Evolutionary conservation across 2,797 vertebrate species (phyloP).

Genomic region (Tapera naevia): DNA sequence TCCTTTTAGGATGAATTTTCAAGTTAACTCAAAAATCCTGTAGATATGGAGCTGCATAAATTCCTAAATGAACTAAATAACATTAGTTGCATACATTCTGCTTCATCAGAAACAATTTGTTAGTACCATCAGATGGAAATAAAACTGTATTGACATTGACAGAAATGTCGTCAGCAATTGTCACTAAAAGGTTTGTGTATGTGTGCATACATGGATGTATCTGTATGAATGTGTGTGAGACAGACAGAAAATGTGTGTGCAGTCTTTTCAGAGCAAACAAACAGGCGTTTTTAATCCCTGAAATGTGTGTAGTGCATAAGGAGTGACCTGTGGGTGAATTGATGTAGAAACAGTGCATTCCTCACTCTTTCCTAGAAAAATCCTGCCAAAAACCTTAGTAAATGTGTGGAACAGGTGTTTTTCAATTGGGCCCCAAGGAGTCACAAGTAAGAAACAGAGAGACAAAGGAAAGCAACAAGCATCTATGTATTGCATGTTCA

Average conservation of each 20-base stretch:
- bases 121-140: background rate
- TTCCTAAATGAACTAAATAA: background rate
- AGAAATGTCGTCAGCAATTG: background rate
- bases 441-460: constrained; percentile 50
- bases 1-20: constrained; percentile 18
- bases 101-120: background rate
- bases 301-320: background rate
- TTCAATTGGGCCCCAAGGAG: constrained; percentile 44
- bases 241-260: background rate
- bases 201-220: accelerated
- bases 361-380: constrained; percentile 30
- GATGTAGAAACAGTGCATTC: constrained; percentile 20
- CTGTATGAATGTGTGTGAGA: background rate
- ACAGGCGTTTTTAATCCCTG: background rate
- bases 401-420: constrained; percentile 61
- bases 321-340: background rate
- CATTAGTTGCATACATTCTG: background rate
- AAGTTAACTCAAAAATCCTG: background rate
- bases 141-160: background rate
- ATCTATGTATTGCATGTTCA: background rate
- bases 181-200: background rate
- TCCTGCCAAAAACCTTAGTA: constrained; percentile 46
- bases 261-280: background rate
- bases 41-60: background rate
- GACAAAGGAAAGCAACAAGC: constrained; percentile 51